Percentiles rank a stretch among this genome's conserved stretches.
These are phyloP conservation scores for Habroteleia sp. DNA, from an alignment of 2,888 invertebrate species.

Conservation along the genomic window DNA sequence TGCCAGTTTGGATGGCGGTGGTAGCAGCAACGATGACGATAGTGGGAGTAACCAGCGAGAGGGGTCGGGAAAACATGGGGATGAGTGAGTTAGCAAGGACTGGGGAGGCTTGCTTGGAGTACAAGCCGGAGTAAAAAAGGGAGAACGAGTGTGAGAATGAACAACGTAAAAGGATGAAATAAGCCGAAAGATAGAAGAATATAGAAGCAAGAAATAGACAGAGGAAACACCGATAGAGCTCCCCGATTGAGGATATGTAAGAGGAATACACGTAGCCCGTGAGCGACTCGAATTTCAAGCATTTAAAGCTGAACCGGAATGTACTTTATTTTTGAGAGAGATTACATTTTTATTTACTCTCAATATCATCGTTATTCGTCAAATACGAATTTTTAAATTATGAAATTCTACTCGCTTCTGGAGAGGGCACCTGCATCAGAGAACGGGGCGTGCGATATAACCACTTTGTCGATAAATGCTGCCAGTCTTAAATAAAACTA, in stretches of 20 bases:
- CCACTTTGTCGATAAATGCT: constrained; percentile 16
- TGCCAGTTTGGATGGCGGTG: constrained; percentile 64
- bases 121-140: constrained; percentile 49
- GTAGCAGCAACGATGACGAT: constrained; percentile 58
- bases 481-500: constrained; percentile 3
- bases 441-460: constrained; percentile 1
- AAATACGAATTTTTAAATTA: constrained; percentile 29
- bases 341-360: constrained; percentile 40
- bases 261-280: constrained; percentile 16
- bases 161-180: constrained; percentile 56
- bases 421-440: background rate
- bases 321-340: constrained; percentile 40
- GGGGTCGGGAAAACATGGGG: constrained; percentile 66
- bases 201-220: constrained; percentile 54
- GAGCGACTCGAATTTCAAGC: constrained; percentile 38
- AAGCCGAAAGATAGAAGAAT: constrained; percentile 55
- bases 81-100: constrained; percentile 67
- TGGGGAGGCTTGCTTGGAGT: constrained; percentile 66
- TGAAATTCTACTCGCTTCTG: constrained; percentile 3
- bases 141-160: constrained; percentile 48
- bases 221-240: constrained; percentile 38
- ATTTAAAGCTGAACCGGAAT: constrained; percentile 42
- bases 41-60: constrained; percentile 67
- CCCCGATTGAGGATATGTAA: constrained; percentile 31
- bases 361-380: constrained; percentile 5